Conservation (phyloP, 2,888 invertebrate genomes). For the Apotomis betuletana region DNA sequence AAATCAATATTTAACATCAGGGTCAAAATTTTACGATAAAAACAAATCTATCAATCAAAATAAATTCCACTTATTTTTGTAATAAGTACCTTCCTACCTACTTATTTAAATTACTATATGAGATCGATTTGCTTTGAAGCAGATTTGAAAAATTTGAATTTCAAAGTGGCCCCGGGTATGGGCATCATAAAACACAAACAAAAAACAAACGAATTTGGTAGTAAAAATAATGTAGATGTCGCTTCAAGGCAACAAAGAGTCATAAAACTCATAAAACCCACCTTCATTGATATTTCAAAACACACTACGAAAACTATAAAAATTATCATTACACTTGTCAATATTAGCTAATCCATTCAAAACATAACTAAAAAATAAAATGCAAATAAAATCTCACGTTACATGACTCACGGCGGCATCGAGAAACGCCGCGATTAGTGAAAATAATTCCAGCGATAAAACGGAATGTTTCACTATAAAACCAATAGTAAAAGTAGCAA, state of each 20-base stretch:
- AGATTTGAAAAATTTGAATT: no score
- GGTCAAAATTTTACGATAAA: no score
- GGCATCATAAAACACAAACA: no score
- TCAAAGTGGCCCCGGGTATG: no score
- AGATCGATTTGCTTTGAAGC: no score
- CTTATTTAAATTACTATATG: no score
- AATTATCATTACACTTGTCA: conserved; percentile 22
- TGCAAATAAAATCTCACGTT: conserved; percentile 13
- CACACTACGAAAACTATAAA: conserved; percentile 1
- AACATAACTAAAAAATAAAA: conserved; percentile 16
- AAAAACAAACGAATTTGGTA: no score
- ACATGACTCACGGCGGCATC: conserved; percentile 25
- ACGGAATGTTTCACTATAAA: conserved; percentile 40
- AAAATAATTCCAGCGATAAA: conserved; percentile 37
- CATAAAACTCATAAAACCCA: background rate
- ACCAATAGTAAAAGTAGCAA: conserved; percentile 29
- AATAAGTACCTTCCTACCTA: no score
- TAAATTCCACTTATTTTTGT: no score
- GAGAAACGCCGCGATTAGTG: conserved; percentile 19
- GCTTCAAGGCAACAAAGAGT: background rate
- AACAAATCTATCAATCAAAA: no score
- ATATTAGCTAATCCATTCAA: conserved; percentile 23
- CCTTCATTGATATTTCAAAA: conserved; percentile 4
- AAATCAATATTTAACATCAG: no score
- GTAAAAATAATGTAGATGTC: no score